Base-by-base conservation (phyloP, 2,797 vertebrate species). In the Falco peregrinus region DNA sequence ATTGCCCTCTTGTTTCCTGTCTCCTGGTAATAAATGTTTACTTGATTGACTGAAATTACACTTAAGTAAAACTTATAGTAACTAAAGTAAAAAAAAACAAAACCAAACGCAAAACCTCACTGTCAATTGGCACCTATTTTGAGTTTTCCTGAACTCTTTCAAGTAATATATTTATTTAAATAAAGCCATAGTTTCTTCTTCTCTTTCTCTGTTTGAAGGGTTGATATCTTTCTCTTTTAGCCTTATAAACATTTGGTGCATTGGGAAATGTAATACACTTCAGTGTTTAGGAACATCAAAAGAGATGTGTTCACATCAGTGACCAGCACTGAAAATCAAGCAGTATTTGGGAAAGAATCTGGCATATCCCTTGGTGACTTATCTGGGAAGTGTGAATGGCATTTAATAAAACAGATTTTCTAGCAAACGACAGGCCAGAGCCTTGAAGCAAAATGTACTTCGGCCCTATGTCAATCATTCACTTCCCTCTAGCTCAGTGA, bases 321-420 rank as follows among this genome's bases (percentile, higher is more conserved):
- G 95, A 93, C 93, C 96, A 95, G 63, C 76, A 25, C 82, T 39
- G 84, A 89, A 87, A 73, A 94, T 95, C 89, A 87, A 90, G 83
- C 28, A 74, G 77, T 77, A 65, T 92, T 96, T 93, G 92, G 86
- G 88, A 86, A 94, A 63, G 92, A 95, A 92, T 86, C 92, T 91
- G 92, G 92, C 85, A 59, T 88, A 92, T 95, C 90, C 95, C 95
- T 96, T 77, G 64, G 91, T 94, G 94, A 84, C 91, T 97, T 95
- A 95, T 96, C 93, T 90, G 70, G 91, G 54, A 91, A 96, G 78
- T 87, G 82, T 95, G 97, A 97, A 93, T 97, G 95, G 94, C 97
- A 94, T 97, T 97, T 97, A 97, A 96, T 97, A 97, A 97, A 97
- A 96, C 91, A 96, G 96, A 93, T 93, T 95, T 97, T 95, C 77